Evolutionary conservation across 2,888 invertebrate species (phyloP).

Genomic region (Latrodectus hesperus): DNA sequence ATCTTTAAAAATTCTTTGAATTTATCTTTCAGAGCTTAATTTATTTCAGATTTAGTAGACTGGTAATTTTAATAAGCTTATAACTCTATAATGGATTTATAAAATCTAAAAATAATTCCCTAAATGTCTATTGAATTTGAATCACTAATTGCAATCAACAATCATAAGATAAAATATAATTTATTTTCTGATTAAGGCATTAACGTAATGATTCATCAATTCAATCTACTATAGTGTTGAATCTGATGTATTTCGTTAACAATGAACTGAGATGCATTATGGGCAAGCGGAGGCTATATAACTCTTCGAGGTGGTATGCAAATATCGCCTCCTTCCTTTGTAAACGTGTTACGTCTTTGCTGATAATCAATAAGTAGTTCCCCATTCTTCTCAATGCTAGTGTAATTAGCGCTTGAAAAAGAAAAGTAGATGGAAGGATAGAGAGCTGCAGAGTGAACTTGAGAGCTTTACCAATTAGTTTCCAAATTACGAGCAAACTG

Average conservation of each 20-base stretch:
- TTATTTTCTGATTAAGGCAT: neutral
- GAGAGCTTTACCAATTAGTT: constrained; percentile 68
- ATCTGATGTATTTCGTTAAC: neutral
- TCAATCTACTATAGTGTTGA: neutral
- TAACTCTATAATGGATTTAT: neutral
- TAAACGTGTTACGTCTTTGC: constrained; percentile 26
- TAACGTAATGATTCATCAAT: neutral
- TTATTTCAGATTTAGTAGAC: too few species aligned
- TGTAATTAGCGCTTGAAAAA: constrained; percentile 49
- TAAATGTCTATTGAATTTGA: neutral
- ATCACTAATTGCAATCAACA: neutral
- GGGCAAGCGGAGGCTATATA: neutral
- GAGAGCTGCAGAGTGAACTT: constrained; percentile 51
- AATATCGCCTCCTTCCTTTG: constrained; percentile 3
- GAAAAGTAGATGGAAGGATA: constrained; percentile 18
- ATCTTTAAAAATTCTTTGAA: too few species aligned
- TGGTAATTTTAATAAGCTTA: neutral
- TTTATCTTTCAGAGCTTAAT: too few species aligned
- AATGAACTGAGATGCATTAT: neutral
- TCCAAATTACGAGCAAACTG: constrained; percentile 62
- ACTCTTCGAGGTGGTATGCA: neutral
- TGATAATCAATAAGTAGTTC: constrained; percentile 49
- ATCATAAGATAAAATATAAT: neutral
- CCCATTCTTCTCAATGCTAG: constrained; percentile 51
- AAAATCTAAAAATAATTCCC: neutral